Conservation (phyloP, 1,140 invertebrate genomes). For the Drosophila pallidifrons region DNA sequence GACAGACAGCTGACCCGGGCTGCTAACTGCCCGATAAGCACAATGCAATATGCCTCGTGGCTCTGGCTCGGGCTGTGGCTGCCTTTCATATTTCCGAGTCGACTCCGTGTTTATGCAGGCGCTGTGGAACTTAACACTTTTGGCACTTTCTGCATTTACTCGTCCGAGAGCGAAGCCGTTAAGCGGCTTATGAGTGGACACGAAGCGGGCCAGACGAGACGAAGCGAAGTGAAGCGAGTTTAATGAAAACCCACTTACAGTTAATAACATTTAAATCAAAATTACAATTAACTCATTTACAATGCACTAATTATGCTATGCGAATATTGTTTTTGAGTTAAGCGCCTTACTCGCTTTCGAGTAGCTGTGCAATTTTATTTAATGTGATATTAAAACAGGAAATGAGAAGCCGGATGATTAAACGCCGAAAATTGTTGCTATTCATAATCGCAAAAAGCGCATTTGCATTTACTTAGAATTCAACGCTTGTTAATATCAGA, state of each 20-base stretch:
- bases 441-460: too few species aligned
- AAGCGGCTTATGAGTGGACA: conserved; percentile 65
- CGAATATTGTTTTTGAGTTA: background rate
- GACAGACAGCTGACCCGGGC: conserved; percentile 35
- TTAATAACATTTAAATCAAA: background rate
- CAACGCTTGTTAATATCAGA: too few species aligned
- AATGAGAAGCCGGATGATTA: too few species aligned
- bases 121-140: conserved; percentile 69
- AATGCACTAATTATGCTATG: background rate
- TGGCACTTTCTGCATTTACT: conserved; percentile 27
- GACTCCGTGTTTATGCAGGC: conserved; percentile 68
- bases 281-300: background rate
- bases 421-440: too few species aligned
- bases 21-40: conserved; percentile 69
- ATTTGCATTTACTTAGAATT: too few species aligned
- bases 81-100: conserved; percentile 61
- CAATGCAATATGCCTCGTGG: conserved; percentile 24
- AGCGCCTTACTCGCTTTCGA: background rate
- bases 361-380: too few species aligned
- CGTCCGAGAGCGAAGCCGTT: conserved; percentile 54
- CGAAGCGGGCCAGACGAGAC: conserved; percentile 33
- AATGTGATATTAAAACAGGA: too few species aligned
- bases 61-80: background rate
- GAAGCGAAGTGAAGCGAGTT: conserved; percentile 7
- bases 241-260: background rate